phyloP scores from a whole-genome alignment of 2,113 vertebrate species.

The Urocynchramus pylzowi region DNA sequence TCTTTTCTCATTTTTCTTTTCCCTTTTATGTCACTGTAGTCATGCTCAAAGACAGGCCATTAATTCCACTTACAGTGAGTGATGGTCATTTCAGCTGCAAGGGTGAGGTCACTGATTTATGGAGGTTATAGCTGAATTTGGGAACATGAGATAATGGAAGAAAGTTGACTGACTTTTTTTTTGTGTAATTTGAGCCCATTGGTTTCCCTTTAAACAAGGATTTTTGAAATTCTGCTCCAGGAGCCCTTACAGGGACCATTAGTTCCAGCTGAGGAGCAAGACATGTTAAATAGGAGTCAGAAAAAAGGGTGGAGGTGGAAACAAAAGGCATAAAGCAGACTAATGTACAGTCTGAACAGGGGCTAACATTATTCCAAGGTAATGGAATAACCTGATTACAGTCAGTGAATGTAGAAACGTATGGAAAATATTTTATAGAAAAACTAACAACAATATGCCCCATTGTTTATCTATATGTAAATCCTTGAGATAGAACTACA shows the following conservation, averaged over 20 bases:
- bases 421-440: background rate
- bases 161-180: background rate
- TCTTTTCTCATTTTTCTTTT: background rate
- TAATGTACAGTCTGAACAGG: background rate
- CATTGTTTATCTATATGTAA: background rate
- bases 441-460: background rate
- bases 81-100: background rate
- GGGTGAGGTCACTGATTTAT: constrained; percentile 17
- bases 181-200: background rate
- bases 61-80: background rate
- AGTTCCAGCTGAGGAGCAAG: background rate
- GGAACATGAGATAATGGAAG: background rate
- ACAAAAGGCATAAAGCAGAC: background rate
- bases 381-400: background rate
- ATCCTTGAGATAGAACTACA: background rate
- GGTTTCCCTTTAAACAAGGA: background rate
- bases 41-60: background rate
- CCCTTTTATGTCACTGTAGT: background rate
- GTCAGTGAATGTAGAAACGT: background rate
- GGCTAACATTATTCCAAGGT: background rate
- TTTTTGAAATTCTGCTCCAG: background rate
- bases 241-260: background rate
- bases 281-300: background rate
- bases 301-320: background rate
- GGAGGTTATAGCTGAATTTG: background rate